phyloP scores from a whole-genome alignment of 2,888 invertebrate species.

The Eupithecia inturbata region DNA sequence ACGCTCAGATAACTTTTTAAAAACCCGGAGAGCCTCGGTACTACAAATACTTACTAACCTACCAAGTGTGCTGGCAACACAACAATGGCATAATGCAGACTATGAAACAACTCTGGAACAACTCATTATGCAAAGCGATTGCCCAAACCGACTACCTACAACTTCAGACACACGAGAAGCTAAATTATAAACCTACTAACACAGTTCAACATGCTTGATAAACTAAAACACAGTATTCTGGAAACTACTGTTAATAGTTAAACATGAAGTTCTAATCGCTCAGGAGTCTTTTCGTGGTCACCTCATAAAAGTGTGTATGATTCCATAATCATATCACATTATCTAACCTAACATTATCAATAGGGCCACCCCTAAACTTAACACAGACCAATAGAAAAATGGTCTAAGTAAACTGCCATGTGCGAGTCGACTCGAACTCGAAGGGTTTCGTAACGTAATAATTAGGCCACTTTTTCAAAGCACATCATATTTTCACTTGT shows the following conservation, averaged over 20 bases:
- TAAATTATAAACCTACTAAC: constrained; percentile 15
- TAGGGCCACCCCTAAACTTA: too few species aligned
- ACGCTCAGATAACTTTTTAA: too few species aligned
- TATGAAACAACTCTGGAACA: constrained; percentile 11
- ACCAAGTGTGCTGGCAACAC: neutral
- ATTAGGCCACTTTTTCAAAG: too few species aligned
- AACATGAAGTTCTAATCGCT: neutral
- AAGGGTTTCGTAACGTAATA: too few species aligned
- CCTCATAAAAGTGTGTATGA: neutral
- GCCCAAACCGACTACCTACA: constrained; percentile 13
- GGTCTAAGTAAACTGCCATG: too few species aligned
- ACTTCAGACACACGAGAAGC: constrained; percentile 13
- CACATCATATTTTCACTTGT: too few species aligned
- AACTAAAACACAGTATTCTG: neutral
- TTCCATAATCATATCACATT: too few species aligned
- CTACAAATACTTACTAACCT: neutral
- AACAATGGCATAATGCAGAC: constrained; percentile 12
- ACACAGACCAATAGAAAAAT: too few species aligned
- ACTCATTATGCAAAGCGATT: constrained; percentile 18
- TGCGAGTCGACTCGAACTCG: too few species aligned
- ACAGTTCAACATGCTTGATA: neutral
- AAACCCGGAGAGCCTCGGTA: too few species aligned
- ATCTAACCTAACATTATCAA: too few species aligned
- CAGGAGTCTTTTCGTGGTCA: neutral
- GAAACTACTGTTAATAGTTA: neutral